Conservation (phyloP, 2,113 vertebrate species). For the Balaenoptera acutorostrata region DNA sequence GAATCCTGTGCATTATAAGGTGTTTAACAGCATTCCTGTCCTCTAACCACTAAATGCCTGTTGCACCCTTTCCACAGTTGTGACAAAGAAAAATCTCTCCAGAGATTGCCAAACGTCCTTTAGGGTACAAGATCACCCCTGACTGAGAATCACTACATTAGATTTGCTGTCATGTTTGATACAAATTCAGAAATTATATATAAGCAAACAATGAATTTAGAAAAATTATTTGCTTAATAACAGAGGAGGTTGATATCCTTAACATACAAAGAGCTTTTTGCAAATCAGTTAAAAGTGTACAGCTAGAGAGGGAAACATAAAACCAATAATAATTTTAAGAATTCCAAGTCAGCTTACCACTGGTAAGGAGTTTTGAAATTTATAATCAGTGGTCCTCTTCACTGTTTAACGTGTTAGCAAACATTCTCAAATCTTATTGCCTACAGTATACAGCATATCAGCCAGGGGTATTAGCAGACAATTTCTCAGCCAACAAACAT, state of each 20-base stretch:
- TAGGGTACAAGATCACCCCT: neutral
- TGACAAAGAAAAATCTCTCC: neutral
- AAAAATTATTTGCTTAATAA: neutral
- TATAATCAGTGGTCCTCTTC: neutral
- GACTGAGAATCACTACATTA: neutral
- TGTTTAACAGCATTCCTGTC: neutral
- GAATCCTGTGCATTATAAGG: neutral
- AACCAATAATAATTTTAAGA: neutral
- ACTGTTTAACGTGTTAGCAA: neutral
- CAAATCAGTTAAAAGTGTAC: neutral
- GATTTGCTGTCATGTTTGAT: neutral
- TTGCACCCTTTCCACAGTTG: neutral
- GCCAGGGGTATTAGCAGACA: neutral
- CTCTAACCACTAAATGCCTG: neutral
- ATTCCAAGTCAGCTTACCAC: neutral
- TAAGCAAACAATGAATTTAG: neutral
- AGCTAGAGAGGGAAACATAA: neutral
- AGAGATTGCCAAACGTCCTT: neutral
- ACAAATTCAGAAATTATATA: neutral
- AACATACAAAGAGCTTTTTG: neutral
- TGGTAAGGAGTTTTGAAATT: slow-evolving; percentile 9
- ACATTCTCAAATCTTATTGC: neutral
- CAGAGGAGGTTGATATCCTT: neutral
- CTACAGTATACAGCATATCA: neutral
- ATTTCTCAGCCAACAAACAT: neutral